Percentiles rank a stretch among this genome's conserved stretches.
Evolutionary conservation across 2,113 vertebrate species (phyloP).

Genomic region (Zosterops japonicus): DNA sequence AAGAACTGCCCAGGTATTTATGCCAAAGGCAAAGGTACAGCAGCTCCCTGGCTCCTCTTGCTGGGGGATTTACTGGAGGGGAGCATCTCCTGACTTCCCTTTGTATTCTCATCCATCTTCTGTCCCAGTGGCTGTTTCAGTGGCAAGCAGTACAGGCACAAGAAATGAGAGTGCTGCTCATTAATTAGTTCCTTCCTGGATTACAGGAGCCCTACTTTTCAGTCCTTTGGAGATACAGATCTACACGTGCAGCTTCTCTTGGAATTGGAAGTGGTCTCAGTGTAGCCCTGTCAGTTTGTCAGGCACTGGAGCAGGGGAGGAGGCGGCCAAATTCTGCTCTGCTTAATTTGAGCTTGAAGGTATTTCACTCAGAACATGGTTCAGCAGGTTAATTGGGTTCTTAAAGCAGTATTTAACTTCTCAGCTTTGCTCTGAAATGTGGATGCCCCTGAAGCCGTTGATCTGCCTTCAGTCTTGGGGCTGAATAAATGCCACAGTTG

Average conservation of each 20-base stretch:
- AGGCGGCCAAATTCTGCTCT: fast-evolving
- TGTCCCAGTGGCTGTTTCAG: neutral
- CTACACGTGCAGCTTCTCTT: neutral
- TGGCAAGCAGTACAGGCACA: neutral
- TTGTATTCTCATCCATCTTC: neutral
- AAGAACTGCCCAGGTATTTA: neutral
- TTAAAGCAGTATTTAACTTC: neutral
- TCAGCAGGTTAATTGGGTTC: neutral
- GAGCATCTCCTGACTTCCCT: neutral
- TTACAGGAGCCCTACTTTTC: neutral
- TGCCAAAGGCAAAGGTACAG: neutral
- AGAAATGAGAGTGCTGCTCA: neutral
- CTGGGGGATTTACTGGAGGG: neutral
- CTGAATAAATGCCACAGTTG: neutral
- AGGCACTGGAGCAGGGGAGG: neutral
- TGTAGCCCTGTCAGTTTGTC: neutral
- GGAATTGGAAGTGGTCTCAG: neutral
- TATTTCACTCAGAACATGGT: neutral
- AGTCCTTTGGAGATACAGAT: neutral
- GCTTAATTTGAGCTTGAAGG: neutral
- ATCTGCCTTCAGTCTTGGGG: neutral
- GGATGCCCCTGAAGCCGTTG: neutral
- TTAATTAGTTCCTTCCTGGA: conserved; percentile 6
- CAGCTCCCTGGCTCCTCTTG: neutral
- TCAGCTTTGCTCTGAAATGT: neutral